These are phyloP conservation scores for Odontamblyopus rebecca DNA, from an alignment of 2,797 vertebrate genomes.

Conservation along the genomic window DNA sequence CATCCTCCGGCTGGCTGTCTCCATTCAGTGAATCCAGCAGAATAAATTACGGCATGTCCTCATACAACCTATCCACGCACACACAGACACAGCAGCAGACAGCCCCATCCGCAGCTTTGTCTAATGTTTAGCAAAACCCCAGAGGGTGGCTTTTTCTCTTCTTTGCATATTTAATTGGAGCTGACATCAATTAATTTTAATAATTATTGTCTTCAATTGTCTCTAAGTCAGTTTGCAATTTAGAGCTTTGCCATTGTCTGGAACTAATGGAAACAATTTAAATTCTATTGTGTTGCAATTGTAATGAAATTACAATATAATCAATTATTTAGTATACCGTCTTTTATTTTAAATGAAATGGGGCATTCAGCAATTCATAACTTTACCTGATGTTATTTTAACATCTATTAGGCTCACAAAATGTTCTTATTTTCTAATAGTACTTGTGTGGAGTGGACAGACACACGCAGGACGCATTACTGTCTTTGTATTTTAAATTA, in stretches of 20 bases:
- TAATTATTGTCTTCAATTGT: slow-evolving; percentile 3
- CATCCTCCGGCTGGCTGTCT: slow-evolving; percentile 54
- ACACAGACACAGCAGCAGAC: slow-evolving; percentile 23
- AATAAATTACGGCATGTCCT: slow-evolving; percentile 69
- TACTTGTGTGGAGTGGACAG: background rate
- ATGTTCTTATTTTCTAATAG: background rate
- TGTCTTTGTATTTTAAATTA: background rate
- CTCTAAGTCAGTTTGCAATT: slow-evolving; percentile 1
- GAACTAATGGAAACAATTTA: slow-evolving; percentile 3
- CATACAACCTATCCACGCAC: slow-evolving; percentile 55
- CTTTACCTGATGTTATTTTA: background rate
- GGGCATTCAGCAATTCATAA: background rate
- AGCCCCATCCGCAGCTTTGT: slow-evolving; percentile 1
- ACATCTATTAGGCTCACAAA: background rate
- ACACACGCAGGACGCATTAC: background rate
- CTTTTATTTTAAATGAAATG: background rate
- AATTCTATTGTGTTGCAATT: background rate
- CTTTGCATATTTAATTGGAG: slow-evolving; percentile 10
- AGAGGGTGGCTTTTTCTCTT: slow-evolving; percentile 11
- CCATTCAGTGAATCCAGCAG: slow-evolving; percentile 50
- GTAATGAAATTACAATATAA: slow-evolving; percentile 3
- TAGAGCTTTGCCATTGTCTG: slow-evolving; percentile 4
- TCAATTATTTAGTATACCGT: background rate
- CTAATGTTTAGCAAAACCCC: slow-evolving; percentile 15
- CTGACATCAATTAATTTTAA: slow-evolving; percentile 13